These are phyloP conservation scores for Hipparchia sbordonii DNA, from an alignment of 2,888 invertebrate species.

Conservation along the genomic window DNA sequence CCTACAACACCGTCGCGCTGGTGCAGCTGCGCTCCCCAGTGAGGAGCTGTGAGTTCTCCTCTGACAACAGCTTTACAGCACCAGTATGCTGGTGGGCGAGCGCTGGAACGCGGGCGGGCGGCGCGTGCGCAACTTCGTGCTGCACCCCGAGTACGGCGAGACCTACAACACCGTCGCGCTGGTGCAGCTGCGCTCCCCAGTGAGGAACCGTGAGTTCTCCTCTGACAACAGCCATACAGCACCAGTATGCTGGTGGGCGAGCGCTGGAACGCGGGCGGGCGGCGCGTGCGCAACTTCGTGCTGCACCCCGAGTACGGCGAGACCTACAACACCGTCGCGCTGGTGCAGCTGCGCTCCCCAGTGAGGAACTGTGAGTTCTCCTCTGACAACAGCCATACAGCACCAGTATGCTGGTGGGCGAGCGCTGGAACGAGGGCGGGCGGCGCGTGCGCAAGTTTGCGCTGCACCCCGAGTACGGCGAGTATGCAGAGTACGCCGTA, in stretches of 20 bases:
- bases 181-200: conserved; percentile 57
- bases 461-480: conserved; percentile 64
- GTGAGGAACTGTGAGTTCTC: conserved; percentile 50
- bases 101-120: conserved; percentile 52
- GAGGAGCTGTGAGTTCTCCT: conserved; percentile 47
- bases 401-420: conserved; percentile 61
- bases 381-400: conserved; percentile 40
- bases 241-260: conserved; percentile 57
- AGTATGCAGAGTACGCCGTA: conserved; percentile 27
- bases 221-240: conserved; percentile 36
- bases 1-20: conserved; percentile 61
- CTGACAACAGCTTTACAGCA: conserved; percentile 36
- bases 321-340: conserved; percentile 61
- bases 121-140: conserved; percentile 61
- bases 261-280: conserved; percentile 50
- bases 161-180: conserved; percentile 64
- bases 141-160: conserved; percentile 66
- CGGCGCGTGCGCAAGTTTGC: conserved; percentile 63
- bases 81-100: conserved; percentile 57
- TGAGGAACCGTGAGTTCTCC: conserved; percentile 49
- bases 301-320: conserved; percentile 66
- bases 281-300: conserved; percentile 62
- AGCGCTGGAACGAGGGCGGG: conserved; percentile 51
- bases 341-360: conserved; percentile 59
- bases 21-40: conserved; percentile 60